phyloP scores from a whole-genome alignment of 2,888 invertebrate genomes.

The Leptopilina myrica region DNA sequence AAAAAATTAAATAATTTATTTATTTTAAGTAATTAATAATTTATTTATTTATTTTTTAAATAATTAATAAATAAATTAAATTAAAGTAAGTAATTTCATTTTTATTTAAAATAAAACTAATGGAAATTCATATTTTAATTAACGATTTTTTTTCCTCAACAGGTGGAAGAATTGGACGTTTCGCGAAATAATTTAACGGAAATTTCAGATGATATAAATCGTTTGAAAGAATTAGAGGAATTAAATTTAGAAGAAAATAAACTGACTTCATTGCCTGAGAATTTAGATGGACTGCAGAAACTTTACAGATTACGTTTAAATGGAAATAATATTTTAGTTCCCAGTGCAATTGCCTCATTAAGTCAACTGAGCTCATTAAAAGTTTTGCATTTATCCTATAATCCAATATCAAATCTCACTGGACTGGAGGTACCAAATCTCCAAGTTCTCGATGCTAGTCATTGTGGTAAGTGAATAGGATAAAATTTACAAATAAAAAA shows the following conservation, averaged over 20 bases:
- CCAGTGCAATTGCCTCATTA: slow-evolving; percentile 67
- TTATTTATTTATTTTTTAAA: no score
- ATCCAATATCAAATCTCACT: slow-evolving; percentile 80
- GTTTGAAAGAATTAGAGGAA: slow-evolving; percentile 76
- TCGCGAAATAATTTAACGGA: slow-evolving; percentile 81
- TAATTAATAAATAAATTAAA: no score
- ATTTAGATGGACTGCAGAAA: slow-evolving; percentile 78
- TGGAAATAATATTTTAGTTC: slow-evolving; percentile 80
- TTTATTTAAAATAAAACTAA: no score
- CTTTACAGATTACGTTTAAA: slow-evolving; percentile 82
- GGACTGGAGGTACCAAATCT: slow-evolving; percentile 80
- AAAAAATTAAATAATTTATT: no score
- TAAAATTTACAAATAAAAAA: no score
- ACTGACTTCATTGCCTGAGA: slow-evolving; percentile 78
- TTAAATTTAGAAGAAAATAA: slow-evolving; percentile 80
- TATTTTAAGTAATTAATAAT: no score
- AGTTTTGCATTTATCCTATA: slow-evolving; percentile 82
- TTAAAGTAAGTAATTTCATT: no score
- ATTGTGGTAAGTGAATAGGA: slow-evolving; percentile 77
- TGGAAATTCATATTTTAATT: no score
- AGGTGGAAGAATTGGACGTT: slow-evolving; percentile 82
- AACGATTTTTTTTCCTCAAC: slow-evolving; percentile 65
- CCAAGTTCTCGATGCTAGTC: slow-evolving; percentile 80
- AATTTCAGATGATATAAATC: slow-evolving; percentile 77
- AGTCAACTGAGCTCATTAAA: slow-evolving; percentile 76